A percentile compares a stretch with the other conserved stretches of the same genome.
phyloP scores from a whole-genome alignment of 2,113 vertebrate species.

The Melozone crissalis region DNA sequence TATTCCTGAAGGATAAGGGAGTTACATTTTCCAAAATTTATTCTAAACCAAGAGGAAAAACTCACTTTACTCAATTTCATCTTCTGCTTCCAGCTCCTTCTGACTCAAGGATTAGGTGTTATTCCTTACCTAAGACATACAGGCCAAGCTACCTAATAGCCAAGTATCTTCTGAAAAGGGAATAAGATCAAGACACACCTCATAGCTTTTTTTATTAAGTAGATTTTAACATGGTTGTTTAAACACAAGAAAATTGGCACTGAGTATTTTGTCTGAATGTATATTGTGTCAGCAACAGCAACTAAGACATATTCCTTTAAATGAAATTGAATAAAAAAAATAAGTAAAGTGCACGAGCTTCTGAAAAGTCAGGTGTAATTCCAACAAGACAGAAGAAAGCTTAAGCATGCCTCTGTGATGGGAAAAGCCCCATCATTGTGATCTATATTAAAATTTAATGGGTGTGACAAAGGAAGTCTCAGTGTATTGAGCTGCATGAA shows the following conservation, averaged over 20 bases:
- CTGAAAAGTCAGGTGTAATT: not conserved
- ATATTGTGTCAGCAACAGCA: not conserved
- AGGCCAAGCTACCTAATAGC: not conserved
- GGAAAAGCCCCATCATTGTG: not conserved
- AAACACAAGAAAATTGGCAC: conserved; percentile 9
- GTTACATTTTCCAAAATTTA: not conserved
- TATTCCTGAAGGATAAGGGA: not conserved
- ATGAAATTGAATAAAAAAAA: not conserved
- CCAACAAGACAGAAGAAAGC: not conserved
- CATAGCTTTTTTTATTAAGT: not conserved
- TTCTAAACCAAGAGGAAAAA: not conserved
- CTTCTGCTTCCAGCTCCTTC: not conserved
- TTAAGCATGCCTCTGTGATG: not conserved
- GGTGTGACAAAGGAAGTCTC: not conserved
- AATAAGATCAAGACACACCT: not conserved
- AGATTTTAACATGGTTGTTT: not conserved
- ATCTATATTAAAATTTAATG: not conserved
- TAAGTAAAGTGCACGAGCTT: not conserved
- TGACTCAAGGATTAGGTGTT: not conserved
- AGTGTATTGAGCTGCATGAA: not conserved
- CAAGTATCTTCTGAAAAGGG: not conserved
- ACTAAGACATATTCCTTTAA: not conserved
- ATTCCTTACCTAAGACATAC: conserved; percentile 18
- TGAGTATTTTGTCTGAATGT: not conserved
- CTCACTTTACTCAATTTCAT: not conserved